Evolutionary conservation across 2,888 invertebrate genomes (phyloP), one percentile per base, ranked within the genome.

Genomic region (Cataglyphis livida): DNA sequence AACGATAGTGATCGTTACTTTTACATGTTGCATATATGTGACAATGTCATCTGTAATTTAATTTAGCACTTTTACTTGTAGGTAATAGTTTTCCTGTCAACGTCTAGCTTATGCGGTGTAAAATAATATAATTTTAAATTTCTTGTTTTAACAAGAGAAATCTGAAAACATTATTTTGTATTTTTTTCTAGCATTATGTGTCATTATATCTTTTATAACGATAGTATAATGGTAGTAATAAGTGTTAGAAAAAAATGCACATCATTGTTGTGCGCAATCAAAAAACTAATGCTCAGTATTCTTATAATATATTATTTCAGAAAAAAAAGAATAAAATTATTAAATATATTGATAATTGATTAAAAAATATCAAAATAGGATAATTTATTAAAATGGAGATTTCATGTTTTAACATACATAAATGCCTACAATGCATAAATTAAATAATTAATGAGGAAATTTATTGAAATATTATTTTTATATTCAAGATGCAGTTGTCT

Each of bases 21-120:
- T 28, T 57, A 32, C 44, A 32, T 32, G 41, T 21, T 44, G 44
- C 44, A 59, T 68, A 70, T 12, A 12, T 25, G 68, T 32, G 15
- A 78, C 78, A 78, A 79, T 79, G 35, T 71, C 61, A 70, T 79
- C 21, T 71, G 48, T 61, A 70, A 79, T 79, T 79, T 71, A 61
- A 71, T 79, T 70, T 21, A 7, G 32, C 59, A 35, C 59, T 79
- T 70, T 78, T 79, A 79, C 70, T 35, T 3, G 32, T 2, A 35
- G 35, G 12, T 25, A 70, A 48, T 35, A n/a, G 12, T 18, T 59
- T 70, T 44, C 59, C 2, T 61, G 71, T 70, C 25, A 25, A 18
- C 59, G 25, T 25, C 5, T 2, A 59, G 25, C 32, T 44, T 25
- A 15, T 25, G 57, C 18, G 12, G 10, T n/a, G 18, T 59, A 44